Conservation (phyloP, 2,888 invertebrate species). For the Adineta ricciae region DNA sequence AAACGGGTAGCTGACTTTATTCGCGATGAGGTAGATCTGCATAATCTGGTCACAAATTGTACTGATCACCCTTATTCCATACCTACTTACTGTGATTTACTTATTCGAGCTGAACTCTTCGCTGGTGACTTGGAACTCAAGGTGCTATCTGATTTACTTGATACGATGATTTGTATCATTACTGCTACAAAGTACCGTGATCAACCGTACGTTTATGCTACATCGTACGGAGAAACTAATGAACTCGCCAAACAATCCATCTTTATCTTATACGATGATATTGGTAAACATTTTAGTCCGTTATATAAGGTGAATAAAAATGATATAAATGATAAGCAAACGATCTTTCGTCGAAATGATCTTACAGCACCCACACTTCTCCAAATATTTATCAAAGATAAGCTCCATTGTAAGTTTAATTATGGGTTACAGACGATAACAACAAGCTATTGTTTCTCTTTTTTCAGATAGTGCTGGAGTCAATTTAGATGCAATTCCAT, state of each 20-base stretch:
- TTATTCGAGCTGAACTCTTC: background rate
- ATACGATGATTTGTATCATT: background rate
- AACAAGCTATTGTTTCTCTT: too few species aligned
- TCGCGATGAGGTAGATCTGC: background rate
- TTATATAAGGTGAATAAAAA: background rate
- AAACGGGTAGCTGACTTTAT: background rate
- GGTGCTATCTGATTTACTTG: background rate
- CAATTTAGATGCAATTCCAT: too few species aligned
- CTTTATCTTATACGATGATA: background rate
- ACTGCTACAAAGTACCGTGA: background rate
- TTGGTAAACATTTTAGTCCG: background rate
- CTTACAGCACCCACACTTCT: background rate
- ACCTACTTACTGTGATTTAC: background rate
- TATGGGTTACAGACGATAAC: too few species aligned
- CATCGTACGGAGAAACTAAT: background rate
- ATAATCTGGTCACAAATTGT: accelerated
- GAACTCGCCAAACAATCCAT: background rate
- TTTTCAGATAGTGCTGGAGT: too few species aligned
- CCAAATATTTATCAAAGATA: background rate
- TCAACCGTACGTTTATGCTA: background rate
- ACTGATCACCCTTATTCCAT: background rate
- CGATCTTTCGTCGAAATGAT: background rate
- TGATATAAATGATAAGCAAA: background rate
- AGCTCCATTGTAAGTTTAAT: background rate
- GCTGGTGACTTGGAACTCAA: background rate